Conservation (phyloP, 2,797 vertebrate species). For the Enteromius mattozi region DNA sequence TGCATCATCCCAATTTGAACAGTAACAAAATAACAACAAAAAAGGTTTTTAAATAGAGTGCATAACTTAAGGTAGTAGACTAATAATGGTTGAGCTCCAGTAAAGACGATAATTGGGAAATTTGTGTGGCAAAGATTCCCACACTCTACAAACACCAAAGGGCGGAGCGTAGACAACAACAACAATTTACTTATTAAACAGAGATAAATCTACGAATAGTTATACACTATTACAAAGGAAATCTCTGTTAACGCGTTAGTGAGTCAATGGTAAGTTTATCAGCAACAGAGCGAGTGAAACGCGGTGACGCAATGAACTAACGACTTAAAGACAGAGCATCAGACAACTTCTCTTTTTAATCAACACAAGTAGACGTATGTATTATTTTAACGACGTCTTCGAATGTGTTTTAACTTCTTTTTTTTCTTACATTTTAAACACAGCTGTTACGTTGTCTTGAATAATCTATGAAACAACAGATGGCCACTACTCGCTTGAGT, state of each 20-base stretch:
- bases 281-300: background rate
- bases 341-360: background rate
- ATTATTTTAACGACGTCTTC: background rate
- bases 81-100: background rate
- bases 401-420: background rate
- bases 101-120: background rate
- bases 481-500: background rate
- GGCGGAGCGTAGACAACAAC: background rate
- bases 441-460: background rate
- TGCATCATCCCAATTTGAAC: background rate
- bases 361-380: background rate
- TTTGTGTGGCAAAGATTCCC: constrained; percentile 11
- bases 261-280: background rate
- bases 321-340: background rate
- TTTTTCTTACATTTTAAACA: background rate
- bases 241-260: background rate
- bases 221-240: background rate
- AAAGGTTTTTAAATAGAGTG: background rate
- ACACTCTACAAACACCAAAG: background rate
- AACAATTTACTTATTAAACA: background rate
- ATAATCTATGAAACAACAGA: background rate
- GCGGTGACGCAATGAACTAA: constrained; percentile 15
- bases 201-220: background rate
- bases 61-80: background rate
- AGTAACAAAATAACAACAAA: background rate